phyloP scores from a whole-genome alignment of 2,113 vertebrate genomes.

The Lasiurus cinereus region DNA sequence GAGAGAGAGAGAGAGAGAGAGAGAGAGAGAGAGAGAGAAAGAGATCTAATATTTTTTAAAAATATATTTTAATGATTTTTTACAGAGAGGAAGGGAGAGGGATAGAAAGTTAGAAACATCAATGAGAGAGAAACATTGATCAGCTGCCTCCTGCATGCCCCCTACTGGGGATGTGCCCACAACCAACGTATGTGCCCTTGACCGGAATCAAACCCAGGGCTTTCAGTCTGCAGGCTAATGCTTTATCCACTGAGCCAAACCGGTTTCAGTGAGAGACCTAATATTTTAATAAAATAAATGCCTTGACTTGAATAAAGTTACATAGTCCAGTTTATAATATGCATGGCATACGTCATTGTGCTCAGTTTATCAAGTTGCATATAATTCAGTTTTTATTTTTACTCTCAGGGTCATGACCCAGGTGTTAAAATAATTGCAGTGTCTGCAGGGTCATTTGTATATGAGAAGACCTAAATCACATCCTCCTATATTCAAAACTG shows the following conservation, averaged over 20 bases:
- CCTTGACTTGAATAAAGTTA: slow-evolving; percentile 54
- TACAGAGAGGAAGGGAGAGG: background rate
- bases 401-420: slow-evolving; percentile 63
- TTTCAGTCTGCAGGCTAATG: too few species aligned
- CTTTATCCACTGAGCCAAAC: too few species aligned
- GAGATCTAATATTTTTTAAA: background rate
- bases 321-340: background rate
- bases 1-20: background rate
- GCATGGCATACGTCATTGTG: background rate
- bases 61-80: too few species aligned
- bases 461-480: slow-evolving; percentile 32
- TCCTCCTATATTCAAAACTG: slow-evolving; percentile 54
- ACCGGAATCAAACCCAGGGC: too few species aligned
- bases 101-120: background rate
- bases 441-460: slow-evolving; percentile 72
- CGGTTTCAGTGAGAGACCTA: background rate
- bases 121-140: too few species aligned
- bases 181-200: too few species aligned
- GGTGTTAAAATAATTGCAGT: slow-evolving; percentile 67
- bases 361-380: slow-evolving; percentile 30
- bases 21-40: background rate
- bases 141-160: too few species aligned
- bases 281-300: slow-evolving; percentile 49
- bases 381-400: slow-evolving; percentile 67
- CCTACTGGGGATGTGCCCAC: too few species aligned